Base-by-base conservation (phyloP, 2,113 vertebrate species). In the Indicator indicator region DNA sequence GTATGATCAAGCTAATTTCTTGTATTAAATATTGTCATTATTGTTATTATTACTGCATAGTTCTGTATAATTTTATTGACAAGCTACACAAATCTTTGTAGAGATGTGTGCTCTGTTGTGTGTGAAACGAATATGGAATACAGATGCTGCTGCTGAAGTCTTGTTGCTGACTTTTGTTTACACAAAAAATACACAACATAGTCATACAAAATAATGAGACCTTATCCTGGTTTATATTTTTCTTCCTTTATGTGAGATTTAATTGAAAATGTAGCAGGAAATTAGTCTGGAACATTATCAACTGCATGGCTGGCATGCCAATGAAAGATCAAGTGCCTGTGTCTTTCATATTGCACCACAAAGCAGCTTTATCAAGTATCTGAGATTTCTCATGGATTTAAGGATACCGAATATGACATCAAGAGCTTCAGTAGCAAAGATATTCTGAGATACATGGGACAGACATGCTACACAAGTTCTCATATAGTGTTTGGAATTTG, bases 201-300 rank as follows among this genome's bases (percentile, higher is more conserved):
- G 42, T 38, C 38, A n/a, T 48, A 80, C 86, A 20, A 52, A 80
- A 91, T 76, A 71, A 7, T 0, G 42, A 71, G 10, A 48, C 60
- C 64, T 86, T 94, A 56, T 8, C 26, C 13, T 88, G 4, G 26
- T 83, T 89, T 88, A 46, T 88, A 18, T 56, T 88, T 79, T 79
- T 63, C 36, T 63, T 80, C 38, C 42, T 74, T 95, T 88, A 55
- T 79, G 78, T 78, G 14, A 84, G 5, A 89, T 85, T 75, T 89
- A 74, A 84, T 90, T 94, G 62, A 68, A 93, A 93, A 54, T 68
- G 44, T 42, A 58, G 38, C 71, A 79, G 74, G 73, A 95, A 91
- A 75, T 73, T 63, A 70, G 63, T 67, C 40, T 79, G n/a, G 44
- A 74, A 69, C 38, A 70, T 88, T 86, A 40, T 36, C 52, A 48